Percentiles rank a stretch among this genome's conserved stretches.
These are phyloP conservation scores for Tigriopus californicus DNA, from an alignment of 2,888 invertebrate species.

Conservation along the genomic window DNA sequence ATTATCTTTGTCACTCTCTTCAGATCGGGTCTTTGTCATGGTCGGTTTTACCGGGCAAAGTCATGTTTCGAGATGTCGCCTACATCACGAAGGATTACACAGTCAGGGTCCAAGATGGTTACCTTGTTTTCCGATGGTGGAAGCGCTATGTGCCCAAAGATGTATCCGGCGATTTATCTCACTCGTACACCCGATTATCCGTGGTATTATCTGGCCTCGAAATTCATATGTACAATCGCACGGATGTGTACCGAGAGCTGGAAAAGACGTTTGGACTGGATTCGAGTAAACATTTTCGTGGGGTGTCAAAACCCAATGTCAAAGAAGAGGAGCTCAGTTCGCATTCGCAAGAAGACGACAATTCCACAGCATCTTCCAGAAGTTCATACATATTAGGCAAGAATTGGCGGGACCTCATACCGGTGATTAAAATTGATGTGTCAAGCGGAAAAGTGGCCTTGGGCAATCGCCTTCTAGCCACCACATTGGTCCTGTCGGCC, in stretches of 20 bases:
- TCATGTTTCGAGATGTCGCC: constrained; percentile 91
- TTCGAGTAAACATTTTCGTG: constrained; percentile 25
- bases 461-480: constrained; percentile 83
- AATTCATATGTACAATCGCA: constrained; percentile 82
- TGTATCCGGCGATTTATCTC: constrained; percentile 61
- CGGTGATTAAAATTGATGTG: constrained; percentile 61
- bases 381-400: constrained; percentile 26
- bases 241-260: constrained; percentile 61
- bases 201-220: constrained; percentile 85
- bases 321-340: constrained; percentile 5
- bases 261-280: constrained; percentile 73
- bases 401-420: constrained; percentile 87
- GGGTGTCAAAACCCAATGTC: neutral
- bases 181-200: constrained; percentile 38
- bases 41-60: constrained; percentile 88
- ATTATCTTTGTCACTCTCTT: neutral
- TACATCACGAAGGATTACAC: constrained; percentile 87
- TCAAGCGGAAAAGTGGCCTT: constrained; percentile 69
- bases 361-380: neutral
- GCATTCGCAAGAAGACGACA: constrained; percentile 16
- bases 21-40: constrained; percentile 58
- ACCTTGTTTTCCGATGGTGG: constrained; percentile 97
- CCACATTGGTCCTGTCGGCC: constrained; percentile 63
- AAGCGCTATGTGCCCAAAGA: constrained; percentile 82
- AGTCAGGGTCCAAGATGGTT: constrained; percentile 81